Percentiles rank a stretch among this genome's conserved stretches.
Evolutionary conservation across 2,888 invertebrate species (phyloP).

Genomic region (Euzetes globulus): DNA sequence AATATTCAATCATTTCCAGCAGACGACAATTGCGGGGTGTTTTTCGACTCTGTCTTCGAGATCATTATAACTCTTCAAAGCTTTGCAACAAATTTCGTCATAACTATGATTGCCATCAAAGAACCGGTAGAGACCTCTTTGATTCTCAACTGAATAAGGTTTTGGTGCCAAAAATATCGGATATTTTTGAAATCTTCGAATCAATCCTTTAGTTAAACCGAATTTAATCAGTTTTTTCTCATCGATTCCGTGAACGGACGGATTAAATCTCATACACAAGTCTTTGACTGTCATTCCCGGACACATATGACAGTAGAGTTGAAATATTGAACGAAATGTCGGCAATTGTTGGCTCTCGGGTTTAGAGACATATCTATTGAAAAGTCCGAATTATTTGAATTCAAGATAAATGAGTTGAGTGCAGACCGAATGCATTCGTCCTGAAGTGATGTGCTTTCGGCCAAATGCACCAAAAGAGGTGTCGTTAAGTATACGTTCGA

Average conservation of each 20-base stretch:
- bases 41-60: slow-evolving; percentile 60
- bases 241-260: slow-evolving; percentile 58
- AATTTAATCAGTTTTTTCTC: slow-evolving; percentile 70
- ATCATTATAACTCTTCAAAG: slow-evolving; percentile 45
- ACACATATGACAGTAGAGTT: slow-evolving; percentile 66
- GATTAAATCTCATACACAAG: slow-evolving; percentile 64
- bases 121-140: slow-evolving; percentile 48
- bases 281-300: slow-evolving; percentile 69
- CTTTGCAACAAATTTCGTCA: slow-evolving; percentile 84
- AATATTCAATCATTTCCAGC: slow-evolving; percentile 45
- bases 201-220: slow-evolving; percentile 74
- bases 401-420: slow-evolving; percentile 44
- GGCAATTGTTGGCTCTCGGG: slow-evolving; percentile 54
- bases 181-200: slow-evolving; percentile 61
- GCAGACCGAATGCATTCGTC: slow-evolving; percentile 65
- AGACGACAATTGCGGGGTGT: slow-evolving; percentile 71
- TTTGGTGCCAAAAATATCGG: slow-evolving; percentile 45
- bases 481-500: slow-evolving; percentile 76
- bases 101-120: slow-evolving; percentile 72
- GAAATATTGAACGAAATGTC: slow-evolving; percentile 62
- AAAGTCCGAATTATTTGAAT: not conserved
- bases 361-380: slow-evolving; percentile 30
- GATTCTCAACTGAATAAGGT: slow-evolving; percentile 40
- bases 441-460: slow-evolving; percentile 60
- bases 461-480: slow-evolving; percentile 49